Conservation (phyloP, 2,797 vertebrate species). For the Coilia nasus region DNA sequence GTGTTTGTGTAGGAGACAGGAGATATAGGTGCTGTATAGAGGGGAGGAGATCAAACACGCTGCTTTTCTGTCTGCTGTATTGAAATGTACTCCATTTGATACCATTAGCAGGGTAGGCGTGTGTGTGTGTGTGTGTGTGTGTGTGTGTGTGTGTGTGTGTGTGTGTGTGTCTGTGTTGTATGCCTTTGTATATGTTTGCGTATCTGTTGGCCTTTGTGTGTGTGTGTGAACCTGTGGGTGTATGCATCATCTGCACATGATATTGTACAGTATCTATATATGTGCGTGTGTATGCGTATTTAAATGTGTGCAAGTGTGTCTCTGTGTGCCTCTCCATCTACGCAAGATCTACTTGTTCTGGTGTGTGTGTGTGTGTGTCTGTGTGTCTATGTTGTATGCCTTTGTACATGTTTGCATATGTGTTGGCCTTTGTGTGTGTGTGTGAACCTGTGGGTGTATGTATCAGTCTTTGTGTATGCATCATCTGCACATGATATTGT, state of each 20-base stretch:
- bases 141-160: not conserved
- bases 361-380: not conserved
- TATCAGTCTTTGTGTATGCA: not conserved
- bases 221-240: not conserved
- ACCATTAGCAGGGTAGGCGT: not conserved
- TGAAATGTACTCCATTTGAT: constrained; percentile 7
- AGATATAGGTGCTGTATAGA: not conserved
- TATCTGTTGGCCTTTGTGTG: not conserved
- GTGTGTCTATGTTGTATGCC: not conserved
- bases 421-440: not conserved
- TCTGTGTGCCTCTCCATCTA: not conserved
- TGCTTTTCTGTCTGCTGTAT: not conserved
- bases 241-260: not conserved
- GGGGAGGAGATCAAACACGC: not conserved
- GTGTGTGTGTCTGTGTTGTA: not conserved
- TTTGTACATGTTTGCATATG: not conserved
- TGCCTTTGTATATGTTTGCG: not conserved
- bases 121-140: not conserved
- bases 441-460: not conserved
- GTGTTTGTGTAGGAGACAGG: not conserved
- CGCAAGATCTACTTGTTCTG: not conserved
- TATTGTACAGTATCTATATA: not conserved
- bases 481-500: not conserved
- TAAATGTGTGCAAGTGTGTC: not conserved
- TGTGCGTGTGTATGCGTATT: not conserved